A percentile compares a stretch with the other conserved stretches of the same genome.
Conservation (phyloP, 2,113 vertebrate species). For the Cavia aperea region DNA sequence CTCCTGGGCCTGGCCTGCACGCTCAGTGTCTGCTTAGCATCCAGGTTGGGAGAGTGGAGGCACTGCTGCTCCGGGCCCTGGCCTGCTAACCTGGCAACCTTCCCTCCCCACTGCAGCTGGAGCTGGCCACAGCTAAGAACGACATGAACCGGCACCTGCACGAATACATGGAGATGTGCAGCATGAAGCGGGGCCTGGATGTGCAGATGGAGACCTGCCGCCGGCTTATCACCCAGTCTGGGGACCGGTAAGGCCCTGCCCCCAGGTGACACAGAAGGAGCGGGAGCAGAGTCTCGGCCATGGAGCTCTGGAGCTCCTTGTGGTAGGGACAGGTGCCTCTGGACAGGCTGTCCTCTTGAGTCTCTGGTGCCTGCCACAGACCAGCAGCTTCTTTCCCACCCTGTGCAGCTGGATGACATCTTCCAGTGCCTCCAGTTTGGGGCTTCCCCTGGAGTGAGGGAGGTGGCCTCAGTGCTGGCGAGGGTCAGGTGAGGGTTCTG, state of each 20-base stretch:
- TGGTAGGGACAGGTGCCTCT: neutral
- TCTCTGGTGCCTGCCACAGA: neutral
- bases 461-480: neutral
- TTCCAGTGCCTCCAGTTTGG: neutral
- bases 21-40: fast-evolving
- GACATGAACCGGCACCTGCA: slow-evolving; percentile 98
- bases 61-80: neutral
- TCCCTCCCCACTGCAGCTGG: slow-evolving; percentile 77
- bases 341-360: neutral
- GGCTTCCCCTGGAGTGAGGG: neutral
- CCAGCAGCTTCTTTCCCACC: neutral
- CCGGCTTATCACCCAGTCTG: slow-evolving; percentile 92
- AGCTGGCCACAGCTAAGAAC: slow-evolving; percentile 93
- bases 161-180: slow-evolving; percentile 99
- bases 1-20: neutral
- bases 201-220: slow-evolving; percentile 99
- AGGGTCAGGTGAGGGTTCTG: neutral
- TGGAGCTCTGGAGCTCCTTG: neutral
- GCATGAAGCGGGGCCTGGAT: slow-evolving; percentile 96
- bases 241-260: slow-evolving; percentile 80
- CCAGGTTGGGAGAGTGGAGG: neutral
- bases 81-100: neutral
- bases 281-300: neutral
- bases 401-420: neutral
- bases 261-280: neutral